Evolutionary conservation across 2,888 invertebrate species (phyloP), one percentile per base, ranked within the genome.

Genomic region (Drosophila anomelani): DNA sequence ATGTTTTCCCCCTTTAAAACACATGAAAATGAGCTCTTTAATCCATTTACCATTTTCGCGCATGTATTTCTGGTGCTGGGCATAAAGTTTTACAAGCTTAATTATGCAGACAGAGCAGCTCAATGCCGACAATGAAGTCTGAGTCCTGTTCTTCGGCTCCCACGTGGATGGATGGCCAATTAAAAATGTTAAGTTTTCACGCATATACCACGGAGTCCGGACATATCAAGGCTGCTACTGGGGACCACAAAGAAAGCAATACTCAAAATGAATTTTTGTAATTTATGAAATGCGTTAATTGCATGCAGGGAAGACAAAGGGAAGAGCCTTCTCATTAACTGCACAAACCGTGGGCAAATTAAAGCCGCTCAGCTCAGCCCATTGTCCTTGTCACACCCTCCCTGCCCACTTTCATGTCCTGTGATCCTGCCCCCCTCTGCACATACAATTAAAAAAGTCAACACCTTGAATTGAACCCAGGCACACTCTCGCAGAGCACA

Each of bases 391-490:
- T 44, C 38, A 26, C 39, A n/a, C 12, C 29, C 32, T 15, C 34
- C 49, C 26, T 43, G 26, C 17, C 38, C 51, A 17, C 20, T 17
- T 36, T 13, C 46, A 32, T 15, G 38, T 34, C 56, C 49, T 55
- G 38, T 41, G 55, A 55, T 26, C 38, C 41, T 20, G 20, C 53
- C 39, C 26, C 29, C 2, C 29, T 38, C 43, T 55, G 64, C 53
- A 58, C 70, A 64, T 63, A 70, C 85, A 84, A 86, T 84, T 79
- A 61, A 77, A 71, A 55, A 79, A 84, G 76, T 86, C 87, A 81
- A 74, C 84, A 75, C 75, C 79, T 81, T 86, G 69, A 75, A 86
- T 83, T 84, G 79, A 79, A 78, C 51, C 51, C 23, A 36, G 23
- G 44, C 62, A 55, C 69, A 54, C 39, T 10, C 36, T 15, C 62